phyloP scores from a whole-genome alignment of 2,113 vertebrate genomes.

The Indri indri region DNA sequence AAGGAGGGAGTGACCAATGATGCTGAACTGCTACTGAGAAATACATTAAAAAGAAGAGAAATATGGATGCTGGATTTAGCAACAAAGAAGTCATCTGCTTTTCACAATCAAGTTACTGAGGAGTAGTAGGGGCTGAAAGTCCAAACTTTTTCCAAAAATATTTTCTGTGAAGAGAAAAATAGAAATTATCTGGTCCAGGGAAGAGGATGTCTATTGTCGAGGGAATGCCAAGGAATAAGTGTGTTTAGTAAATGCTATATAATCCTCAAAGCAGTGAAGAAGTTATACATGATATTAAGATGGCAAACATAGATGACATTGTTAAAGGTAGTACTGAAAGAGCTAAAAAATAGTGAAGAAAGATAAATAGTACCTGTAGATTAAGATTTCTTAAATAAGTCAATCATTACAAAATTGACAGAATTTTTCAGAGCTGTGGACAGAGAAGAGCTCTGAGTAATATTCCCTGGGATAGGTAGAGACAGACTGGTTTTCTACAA shows the following conservation, averaged over 20 bases:
- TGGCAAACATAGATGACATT: background rate
- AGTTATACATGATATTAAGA: background rate
- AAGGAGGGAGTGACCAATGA: background rate
- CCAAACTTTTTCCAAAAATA: background rate
- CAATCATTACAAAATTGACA: background rate
- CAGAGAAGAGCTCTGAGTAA: background rate
- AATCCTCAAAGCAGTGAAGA: background rate
- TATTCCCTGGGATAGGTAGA: background rate
- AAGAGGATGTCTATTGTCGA: background rate
- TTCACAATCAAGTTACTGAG: background rate
- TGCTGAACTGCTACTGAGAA: conserved; percentile 4
- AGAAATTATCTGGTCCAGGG: background rate
- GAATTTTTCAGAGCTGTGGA: conserved; percentile 19
- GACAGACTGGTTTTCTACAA: conserved; percentile 24
- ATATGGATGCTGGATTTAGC: background rate
- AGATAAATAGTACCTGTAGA: background rate
- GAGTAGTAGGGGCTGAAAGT: background rate
- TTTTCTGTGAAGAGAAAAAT: background rate
- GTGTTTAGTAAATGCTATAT: background rate
- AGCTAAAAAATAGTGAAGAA: conserved; percentile 14
- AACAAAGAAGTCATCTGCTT: background rate
- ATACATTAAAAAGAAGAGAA: background rate
- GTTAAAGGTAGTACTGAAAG: conserved; percentile 13
- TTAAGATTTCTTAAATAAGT: background rate
- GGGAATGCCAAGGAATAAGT: background rate